Percentiles rank a stretch among this genome's conserved stretches.
Conservation (phyloP, 2,113 vertebrate species). For the Sigmodon hispidus region DNA sequence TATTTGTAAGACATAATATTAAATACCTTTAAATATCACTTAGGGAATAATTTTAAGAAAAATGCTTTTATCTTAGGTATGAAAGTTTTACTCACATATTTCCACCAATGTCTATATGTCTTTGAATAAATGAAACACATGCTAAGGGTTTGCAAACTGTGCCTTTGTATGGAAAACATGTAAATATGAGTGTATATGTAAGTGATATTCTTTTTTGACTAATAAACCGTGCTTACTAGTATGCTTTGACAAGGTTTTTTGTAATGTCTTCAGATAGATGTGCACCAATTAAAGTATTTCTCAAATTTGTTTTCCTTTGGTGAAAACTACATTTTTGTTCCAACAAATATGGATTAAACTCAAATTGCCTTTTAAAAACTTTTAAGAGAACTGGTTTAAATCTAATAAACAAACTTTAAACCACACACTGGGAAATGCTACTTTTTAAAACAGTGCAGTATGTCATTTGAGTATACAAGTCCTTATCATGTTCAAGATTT, state of each 20-base stretch:
- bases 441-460: not conserved
- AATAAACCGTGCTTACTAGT: not conserved
- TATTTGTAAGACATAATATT: not conserved
- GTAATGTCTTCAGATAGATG: not conserved
- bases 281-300: not conserved
- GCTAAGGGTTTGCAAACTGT: not conserved
- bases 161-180: not conserved
- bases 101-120: not conserved
- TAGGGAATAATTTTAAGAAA: not conserved
- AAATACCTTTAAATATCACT: not conserved
- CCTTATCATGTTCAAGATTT: not conserved
- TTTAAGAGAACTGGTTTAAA: not conserved
- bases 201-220: not conserved
- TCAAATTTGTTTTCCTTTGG: not conserved
- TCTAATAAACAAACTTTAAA: not conserved
- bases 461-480: not conserved
- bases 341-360: slow-evolving; percentile 5
- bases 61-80: not conserved
- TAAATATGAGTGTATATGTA: not conserved
- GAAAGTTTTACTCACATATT: not conserved
- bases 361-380: not conserved
- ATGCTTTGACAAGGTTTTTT: not conserved
- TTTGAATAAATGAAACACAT: not conserved
- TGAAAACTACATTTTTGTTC: not conserved
- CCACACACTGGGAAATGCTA: not conserved